Evolutionary conservation across 2,113 vertebrate genomes (phyloP), one percentile per base, ranked within the genome.

Genomic region (Dinomys branickii): DNA sequence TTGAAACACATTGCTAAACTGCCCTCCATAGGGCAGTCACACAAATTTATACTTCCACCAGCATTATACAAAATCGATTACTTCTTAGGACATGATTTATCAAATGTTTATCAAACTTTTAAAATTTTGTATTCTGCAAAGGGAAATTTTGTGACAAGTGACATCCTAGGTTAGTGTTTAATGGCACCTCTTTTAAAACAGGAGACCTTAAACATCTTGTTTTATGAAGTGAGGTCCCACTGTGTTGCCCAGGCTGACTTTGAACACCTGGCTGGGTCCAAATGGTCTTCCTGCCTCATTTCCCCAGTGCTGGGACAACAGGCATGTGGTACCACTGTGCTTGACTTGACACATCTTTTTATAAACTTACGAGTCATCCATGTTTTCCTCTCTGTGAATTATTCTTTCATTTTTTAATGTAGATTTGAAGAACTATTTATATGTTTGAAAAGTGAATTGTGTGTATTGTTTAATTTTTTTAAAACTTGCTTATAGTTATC

Each of bases 111-210:
- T 91, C 41, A 93, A 85, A 91, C 52, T 82, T 85, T 47, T 90
- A 67, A 58, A 81, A 35, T 61, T 80, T 73, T 90, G 65, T 67
- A 35, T 81, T 85, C 16, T 75, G 28, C 89, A 92, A 58, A 10
- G 17, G 24, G 24, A 44, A 77, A 47, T 28, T 50, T 50, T 50
- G 38, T 87, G 56, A 91, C 80, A 86, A 88, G 19, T 86, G 52
- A 16, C 88, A 59, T 38, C 44, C 38, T 63, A 56, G 41, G 47
- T 96, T 69, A 83, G 11, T 95, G 84, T 92, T 65, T 94, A 94
- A 71, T 24, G 91, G 33, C 20, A 82, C 92, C 91, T 96, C 38
- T 77, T 92, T 92, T 59, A 65, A 28, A 94, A 73, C 58, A 69
- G 86, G 58, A 41, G 41, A 94, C 22, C 2, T 41, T 83, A 54